Evolutionary conservation across 2,797 vertebrate species (phyloP), one percentile per base, ranked within the genome.

Genomic region (Amphiprion clarkii): DNA sequence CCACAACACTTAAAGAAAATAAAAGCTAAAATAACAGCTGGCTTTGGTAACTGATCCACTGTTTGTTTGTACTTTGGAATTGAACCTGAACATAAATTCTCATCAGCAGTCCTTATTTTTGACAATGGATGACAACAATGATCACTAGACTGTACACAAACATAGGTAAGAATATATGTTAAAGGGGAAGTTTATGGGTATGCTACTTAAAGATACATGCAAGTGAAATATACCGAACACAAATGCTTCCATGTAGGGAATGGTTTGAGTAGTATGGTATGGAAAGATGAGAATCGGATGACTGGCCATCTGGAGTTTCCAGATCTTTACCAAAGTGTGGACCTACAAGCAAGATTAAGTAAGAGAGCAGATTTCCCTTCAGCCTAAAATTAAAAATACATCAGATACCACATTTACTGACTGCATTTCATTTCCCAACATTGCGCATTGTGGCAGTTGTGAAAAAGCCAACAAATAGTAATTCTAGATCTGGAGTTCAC

Each of bases 41-140:
- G 40, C n/a, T 67, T 62, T 42, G 33, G 51, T 33, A 49, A 42
- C 13, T 31, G 19, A 60, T 67, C 31, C 9, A 27, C 40, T 74
- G 36, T 76, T 79, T 78, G 14, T 54, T 74, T 78, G 57, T 51
- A 61, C 53, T 40, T 57, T 40, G 23, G 13, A 75, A 33, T 1
- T 75, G 8, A 13, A 76, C 36, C 25, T 36, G 46, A 67, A 68
- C 42, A 10, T 42, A 27, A 6, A 1, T 52, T 64, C 67, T 57
- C 33, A 10, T 36, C 17, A 36, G 33, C 7, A 8, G 33, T 36
- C 33, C 33, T 51, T 9, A 13, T 14, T 59, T 33, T 33, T 74
- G 56, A 42, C 19, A 49, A 44, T 14, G 7, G 14, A 40, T 57
- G 51, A 48, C 12, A 60, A 16, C 9, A 52, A 54, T 60, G 29